phyloP scores from a whole-genome alignment of 1,140 invertebrate species.

The Diploscapter pachys region DNA sequence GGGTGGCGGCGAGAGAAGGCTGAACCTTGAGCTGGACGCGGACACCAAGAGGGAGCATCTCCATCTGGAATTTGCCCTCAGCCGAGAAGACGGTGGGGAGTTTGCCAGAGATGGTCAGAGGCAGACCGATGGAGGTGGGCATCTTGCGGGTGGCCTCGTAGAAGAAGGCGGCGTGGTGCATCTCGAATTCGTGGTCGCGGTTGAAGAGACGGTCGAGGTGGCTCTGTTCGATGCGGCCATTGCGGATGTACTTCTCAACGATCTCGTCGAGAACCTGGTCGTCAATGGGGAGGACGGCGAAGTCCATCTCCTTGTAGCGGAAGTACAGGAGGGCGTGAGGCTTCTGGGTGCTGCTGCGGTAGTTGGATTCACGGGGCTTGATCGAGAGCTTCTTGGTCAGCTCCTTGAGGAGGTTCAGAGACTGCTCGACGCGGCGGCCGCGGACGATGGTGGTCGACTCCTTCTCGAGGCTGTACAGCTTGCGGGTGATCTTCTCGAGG shows the following conservation, averaged over 20 bases:
- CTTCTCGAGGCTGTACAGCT: slow-evolving; percentile 6
- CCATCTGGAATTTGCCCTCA: slow-evolving; percentile 19
- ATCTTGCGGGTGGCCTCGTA: slow-evolving; percentile 34
- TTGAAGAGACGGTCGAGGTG: slow-evolving; percentile 23
- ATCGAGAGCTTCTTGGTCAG: slow-evolving; percentile 26
- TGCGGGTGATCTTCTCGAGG: slow-evolving; percentile 34
- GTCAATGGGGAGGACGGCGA: slow-evolving; percentile 30
- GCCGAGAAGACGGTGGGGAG: slow-evolving; percentile 34
- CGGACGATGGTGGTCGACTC: slow-evolving; percentile 12
- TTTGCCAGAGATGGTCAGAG: slow-evolving; percentile 32
- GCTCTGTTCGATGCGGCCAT: slow-evolving; percentile 37
- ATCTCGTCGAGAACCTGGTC: slow-evolving; percentile 24
- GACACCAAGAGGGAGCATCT: slow-evolving; percentile 11
- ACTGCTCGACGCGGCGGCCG: slow-evolving; percentile 8
- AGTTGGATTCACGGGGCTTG: slow-evolving; percentile 20
- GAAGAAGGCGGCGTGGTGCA: slow-evolving; percentile 17
- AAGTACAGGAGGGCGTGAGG: slow-evolving; percentile 32
- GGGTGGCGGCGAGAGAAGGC: slow-evolving; percentile 35
- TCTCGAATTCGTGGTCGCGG: slow-evolving; percentile 10
- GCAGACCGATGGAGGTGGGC: slow-evolving; percentile 42
- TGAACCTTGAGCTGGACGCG: slow-evolving; percentile 19
- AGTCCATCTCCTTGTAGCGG: slow-evolving; percentile 40
- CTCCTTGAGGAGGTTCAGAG: slow-evolving; percentile 28
- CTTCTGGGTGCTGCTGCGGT: slow-evolving; percentile 22
- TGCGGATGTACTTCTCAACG: slow-evolving; percentile 29